Evolutionary conservation across 2,888 invertebrate species (phyloP).

Genomic region (Ecliptopera silaceata): DNA sequence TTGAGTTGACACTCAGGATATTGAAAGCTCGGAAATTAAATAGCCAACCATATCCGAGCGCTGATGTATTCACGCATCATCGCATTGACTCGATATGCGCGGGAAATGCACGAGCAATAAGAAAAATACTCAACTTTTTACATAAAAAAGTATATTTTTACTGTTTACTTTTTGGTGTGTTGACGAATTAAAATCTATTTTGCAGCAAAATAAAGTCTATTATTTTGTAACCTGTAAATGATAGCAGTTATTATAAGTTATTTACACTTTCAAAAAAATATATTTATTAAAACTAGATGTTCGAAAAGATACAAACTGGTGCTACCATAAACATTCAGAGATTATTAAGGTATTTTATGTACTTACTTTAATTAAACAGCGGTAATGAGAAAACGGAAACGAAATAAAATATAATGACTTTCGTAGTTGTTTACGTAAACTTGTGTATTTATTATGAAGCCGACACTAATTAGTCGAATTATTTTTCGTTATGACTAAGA

Average conservation of each 20-base stretch:
- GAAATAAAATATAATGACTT: conserved; percentile 8
- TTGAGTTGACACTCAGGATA: conserved; percentile 39
- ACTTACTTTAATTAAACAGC: conserved; percentile 10
- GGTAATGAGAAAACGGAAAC: conserved; percentile 19
- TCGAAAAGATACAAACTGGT: neutral
- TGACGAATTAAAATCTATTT: too few species aligned
- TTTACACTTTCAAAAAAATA: too few species aligned
- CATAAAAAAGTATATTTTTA: too few species aligned
- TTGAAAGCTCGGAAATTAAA: conserved; percentile 79
- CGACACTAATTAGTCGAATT: neutral
- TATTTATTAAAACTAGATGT: too few species aligned
- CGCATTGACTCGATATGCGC: neutral
- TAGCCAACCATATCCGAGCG: conserved; percentile 75
- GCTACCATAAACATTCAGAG: neutral
- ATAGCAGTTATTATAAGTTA: too few species aligned
- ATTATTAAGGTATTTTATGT: conserved; percentile 1
- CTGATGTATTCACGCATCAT: conserved; percentile 48
- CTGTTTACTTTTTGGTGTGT: too few species aligned
- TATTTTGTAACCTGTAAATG: too few species aligned
- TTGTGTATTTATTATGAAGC: neutral
- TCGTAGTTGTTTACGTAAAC: neutral
- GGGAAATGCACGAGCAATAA: neutral
- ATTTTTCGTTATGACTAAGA: too few species aligned
- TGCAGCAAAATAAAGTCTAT: too few species aligned
- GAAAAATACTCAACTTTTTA: neutral